Conservation (phyloP, 2,797 vertebrate genomes). For the Tachyglossus aculeatus region DNA sequence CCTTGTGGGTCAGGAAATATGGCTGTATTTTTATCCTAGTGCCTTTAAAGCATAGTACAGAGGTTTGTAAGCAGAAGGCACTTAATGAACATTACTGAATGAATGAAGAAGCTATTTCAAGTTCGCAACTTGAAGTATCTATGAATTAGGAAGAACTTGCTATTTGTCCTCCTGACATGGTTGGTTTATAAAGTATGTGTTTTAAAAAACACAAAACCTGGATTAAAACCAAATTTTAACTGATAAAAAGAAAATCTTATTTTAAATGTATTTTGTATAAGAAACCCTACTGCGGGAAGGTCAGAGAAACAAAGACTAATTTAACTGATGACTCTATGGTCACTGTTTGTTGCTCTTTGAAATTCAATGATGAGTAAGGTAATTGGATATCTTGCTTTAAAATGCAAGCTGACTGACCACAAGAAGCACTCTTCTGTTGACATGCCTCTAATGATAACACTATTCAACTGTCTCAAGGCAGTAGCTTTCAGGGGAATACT, state of each 20-base stretch:
- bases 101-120: no score
- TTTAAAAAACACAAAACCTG: neutral
- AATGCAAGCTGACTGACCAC: neutral
- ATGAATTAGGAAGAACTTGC: neutral
- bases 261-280: neutral
- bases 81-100: no score
- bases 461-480: no score
- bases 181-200: neutral
- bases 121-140: neutral
- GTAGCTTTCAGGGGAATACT: no score
- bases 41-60: no score
- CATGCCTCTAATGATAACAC: no score
- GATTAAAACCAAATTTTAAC: neutral
- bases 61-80: no score
- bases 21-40: no score
- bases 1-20: no score
- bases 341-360: neutral
- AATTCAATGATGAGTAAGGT: neutral
- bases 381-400: neutral
- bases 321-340: neutral
- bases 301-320: neutral
- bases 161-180: constrained; percentile 5
- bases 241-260: neutral
- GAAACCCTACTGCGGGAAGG: neutral
- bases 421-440: no score